Evolutionary conservation across 2,888 invertebrate species (phyloP).

Genomic region (Agrypnus murinus): DNA sequence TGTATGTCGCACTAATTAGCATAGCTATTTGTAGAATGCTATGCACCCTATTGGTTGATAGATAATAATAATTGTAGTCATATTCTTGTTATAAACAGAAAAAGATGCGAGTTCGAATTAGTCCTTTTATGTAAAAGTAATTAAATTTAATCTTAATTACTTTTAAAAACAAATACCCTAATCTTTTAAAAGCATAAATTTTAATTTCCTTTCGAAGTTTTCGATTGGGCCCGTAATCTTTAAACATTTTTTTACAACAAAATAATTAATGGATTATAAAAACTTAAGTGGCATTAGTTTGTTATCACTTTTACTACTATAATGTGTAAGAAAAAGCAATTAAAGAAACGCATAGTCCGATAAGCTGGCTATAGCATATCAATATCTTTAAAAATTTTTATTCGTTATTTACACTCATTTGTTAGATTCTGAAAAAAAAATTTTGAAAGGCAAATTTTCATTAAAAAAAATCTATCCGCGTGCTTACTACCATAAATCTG

Average conservation of each 20-base stretch:
- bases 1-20: not conserved
- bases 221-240: not conserved
- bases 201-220: slow-evolving; percentile 26
- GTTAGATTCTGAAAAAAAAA: no score
- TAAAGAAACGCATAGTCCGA: not conserved
- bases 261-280: slow-evolving; percentile 32
- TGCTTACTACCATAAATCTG: no score
- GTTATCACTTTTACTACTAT: slow-evolving; percentile 18
- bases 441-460: no score
- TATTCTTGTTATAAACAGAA: not conserved
- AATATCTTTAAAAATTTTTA: no score
- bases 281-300: slow-evolving; percentile 29
- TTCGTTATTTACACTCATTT: no score
- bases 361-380: no score
- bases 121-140: slow-evolving; percentile 25
- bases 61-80: no score
- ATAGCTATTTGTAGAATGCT: no score
- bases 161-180: slow-evolving; percentile 14
- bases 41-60: no score
- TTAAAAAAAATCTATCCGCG: no score
- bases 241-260: slow-evolving; percentile 12
- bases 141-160: slow-evolving; percentile 21
- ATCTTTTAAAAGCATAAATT: slow-evolving; percentile 21
- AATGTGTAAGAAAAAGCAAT: slow-evolving; percentile 11
- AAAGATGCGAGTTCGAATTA: not conserved